Evolutionary conservation across 2,113 vertebrate genomes (phyloP).

Genomic region (Osmerus mordax): DNA sequence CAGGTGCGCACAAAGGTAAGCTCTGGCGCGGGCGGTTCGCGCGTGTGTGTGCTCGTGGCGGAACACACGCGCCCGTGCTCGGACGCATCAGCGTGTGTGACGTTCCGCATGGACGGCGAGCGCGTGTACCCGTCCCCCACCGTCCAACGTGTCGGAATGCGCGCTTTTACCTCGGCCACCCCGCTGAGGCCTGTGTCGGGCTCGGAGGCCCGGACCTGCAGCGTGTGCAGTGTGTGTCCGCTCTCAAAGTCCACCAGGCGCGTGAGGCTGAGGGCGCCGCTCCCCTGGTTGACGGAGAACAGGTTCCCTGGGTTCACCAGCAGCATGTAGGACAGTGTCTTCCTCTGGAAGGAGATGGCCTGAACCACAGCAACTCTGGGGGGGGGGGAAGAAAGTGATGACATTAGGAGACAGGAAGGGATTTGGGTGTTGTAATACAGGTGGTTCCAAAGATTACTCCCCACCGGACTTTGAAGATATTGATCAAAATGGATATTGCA

Average conservation of each 20-base stretch:
- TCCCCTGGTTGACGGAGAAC: slow-evolving; percentile 80
- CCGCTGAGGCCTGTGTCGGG: slow-evolving; percentile 76
- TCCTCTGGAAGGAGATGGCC: slow-evolving; percentile 85
- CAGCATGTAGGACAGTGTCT: slow-evolving; percentile 75
- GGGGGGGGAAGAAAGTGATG: background rate
- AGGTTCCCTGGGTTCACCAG: slow-evolving; percentile 80
- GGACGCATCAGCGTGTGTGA: background rate
- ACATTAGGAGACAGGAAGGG: background rate
- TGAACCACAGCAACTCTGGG: slow-evolving; percentile 75
- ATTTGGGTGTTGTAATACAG: too few species aligned
- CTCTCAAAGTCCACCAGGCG: slow-evolving; percentile 78
- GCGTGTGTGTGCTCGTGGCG: background rate
- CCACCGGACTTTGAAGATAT: too few species aligned
- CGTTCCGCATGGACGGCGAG: slow-evolving; percentile 59
- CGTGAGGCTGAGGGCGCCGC: slow-evolving; percentile 78
- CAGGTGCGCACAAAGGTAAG: slow-evolving; percentile 34
- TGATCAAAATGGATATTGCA: too few species aligned
- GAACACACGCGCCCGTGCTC: slow-evolving; percentile 1
- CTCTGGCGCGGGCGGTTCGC: background rate
- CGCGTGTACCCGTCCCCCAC: too few species aligned
- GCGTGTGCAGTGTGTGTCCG: slow-evolving; percentile 77
- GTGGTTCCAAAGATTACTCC: too few species aligned
- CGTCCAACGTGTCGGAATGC: too few species aligned
- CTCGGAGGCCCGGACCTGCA: slow-evolving; percentile 80
- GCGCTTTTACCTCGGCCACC: slow-evolving; percentile 74